Evolutionary conservation across 2,113 vertebrate genomes (phyloP).

Genomic region (Limnothrissa miodon): DNA sequence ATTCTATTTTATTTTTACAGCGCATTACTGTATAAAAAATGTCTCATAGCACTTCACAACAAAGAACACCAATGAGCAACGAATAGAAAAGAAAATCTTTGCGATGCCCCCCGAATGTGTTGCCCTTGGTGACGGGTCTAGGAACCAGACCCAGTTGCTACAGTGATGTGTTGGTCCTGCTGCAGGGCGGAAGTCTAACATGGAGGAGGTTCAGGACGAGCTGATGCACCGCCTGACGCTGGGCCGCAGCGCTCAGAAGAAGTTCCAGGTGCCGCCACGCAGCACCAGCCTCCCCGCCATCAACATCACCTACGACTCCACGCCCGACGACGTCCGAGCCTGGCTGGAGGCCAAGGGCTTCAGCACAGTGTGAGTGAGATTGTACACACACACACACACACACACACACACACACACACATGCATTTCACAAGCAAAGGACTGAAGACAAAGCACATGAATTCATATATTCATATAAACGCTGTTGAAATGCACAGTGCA

Average conservation of each 20-base stretch:
- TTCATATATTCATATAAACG: not conserved
- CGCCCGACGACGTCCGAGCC: conserved; percentile 76
- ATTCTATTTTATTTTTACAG: too few relatives aligned
- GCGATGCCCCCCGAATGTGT: too few relatives aligned
- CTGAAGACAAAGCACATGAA: too few relatives aligned
- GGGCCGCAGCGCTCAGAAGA: conserved; percentile 87
- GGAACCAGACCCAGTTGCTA: not conserved
- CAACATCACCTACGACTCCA: conserved; percentile 85
- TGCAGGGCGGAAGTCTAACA: conserved; percentile 91
- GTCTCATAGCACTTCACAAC: too few relatives aligned
- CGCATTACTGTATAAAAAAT: too few relatives aligned
- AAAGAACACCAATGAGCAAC: too few relatives aligned
- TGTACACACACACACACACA: not conserved
- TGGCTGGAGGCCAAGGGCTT: conserved; percentile 94
- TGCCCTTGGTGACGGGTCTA: too few relatives aligned
- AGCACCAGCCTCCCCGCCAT: conserved; percentile 52
- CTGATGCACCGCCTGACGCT: conserved; percentile 88
- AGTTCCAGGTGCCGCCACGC: conserved; percentile 76
- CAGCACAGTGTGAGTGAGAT: conserved; percentile 82
- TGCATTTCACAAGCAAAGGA: too few relatives aligned
- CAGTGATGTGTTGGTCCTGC: not conserved
- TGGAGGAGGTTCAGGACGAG: conserved; percentile 98
- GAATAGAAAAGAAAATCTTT: too few relatives aligned
- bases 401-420: not conserved
- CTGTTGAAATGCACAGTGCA: not conserved